Evolutionary conservation across 2,797 vertebrate genomes (phyloP).

Genomic region (Lagodon rhomboides): DNA sequence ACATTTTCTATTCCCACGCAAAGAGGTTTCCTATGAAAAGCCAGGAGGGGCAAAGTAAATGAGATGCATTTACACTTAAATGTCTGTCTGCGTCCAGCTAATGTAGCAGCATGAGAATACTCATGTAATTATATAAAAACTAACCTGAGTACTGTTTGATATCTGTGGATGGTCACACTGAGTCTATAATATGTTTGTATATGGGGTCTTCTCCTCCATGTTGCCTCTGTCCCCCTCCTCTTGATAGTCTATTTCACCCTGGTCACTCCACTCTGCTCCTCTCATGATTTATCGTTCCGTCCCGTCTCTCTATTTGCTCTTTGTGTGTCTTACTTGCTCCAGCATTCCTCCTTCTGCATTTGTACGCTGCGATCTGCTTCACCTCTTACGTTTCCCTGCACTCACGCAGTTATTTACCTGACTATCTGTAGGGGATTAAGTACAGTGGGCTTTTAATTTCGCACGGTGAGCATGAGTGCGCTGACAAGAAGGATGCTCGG

Average conservation of each 20-base stretch:
- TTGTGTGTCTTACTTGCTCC: slow-evolving; percentile 27
- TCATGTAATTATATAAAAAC: not conserved
- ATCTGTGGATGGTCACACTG: not conserved
- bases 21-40: slow-evolving; percentile 29
- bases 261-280: slow-evolving; percentile 34
- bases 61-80: not conserved
- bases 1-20: slow-evolving; percentile 1
- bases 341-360: slow-evolving; percentile 8
- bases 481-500: slow-evolving; percentile 2
- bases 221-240: slow-evolving; percentile 18
- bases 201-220: slow-evolving; percentile 13
- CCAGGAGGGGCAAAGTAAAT: slow-evolving; percentile 4
- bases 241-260: slow-evolving; percentile 40
- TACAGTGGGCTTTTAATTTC: slow-evolving; percentile 39
- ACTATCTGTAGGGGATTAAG: slow-evolving; percentile 17
- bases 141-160: not conserved
- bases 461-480: not conserved
- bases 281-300: slow-evolving; percentile 57
- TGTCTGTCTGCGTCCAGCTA: slow-evolving; percentile 11
- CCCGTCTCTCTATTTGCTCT: slow-evolving; percentile 36
- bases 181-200: slow-evolving; percentile 10
- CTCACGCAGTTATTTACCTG: slow-evolving; percentile 27
- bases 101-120: slow-evolving; percentile 7
- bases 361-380: slow-evolving; percentile 24
- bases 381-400: slow-evolving; percentile 8